Conservation (phyloP, 2,113 vertebrate genomes). For the Erpornis zantholeuca region DNA sequence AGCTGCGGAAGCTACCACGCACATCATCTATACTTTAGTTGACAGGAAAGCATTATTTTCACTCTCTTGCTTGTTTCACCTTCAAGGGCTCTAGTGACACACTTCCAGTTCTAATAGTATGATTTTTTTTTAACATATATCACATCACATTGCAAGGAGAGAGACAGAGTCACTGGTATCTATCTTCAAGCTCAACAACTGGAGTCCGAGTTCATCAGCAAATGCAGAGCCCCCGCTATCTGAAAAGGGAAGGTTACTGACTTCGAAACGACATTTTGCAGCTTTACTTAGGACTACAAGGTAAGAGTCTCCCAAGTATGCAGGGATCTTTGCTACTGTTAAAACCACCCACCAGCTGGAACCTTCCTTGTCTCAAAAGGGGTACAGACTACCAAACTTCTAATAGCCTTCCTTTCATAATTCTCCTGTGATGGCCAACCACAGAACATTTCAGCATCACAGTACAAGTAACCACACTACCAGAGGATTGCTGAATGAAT, state of each 20-base stretch:
- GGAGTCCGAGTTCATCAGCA: not conserved
- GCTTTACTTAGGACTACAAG: not conserved
- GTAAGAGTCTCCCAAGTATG: not conserved
- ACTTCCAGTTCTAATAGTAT: not conserved
- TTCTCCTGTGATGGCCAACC: not conserved
- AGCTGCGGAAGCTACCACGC: not conserved
- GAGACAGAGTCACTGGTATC: not conserved
- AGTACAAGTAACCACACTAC: not conserved
- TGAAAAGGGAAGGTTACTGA: not conserved
- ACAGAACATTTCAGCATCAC: accelerated
- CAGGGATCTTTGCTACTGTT: not conserved
- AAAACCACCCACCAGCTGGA: not conserved
- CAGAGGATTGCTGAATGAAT: not conserved
- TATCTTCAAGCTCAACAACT: not conserved
- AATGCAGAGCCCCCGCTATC: not conserved
- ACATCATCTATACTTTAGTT: not conserved
- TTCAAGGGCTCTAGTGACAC: not conserved
- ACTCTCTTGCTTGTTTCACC: not conserved
- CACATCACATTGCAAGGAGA: not conserved
- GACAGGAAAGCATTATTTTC: not conserved
- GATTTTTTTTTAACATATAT: not conserved
- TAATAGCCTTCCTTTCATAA: not conserved
- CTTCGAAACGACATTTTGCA: not conserved
- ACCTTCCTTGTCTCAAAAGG: not conserved
- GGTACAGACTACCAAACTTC: accelerated